Conservation (phyloP, 1,140 invertebrate genomes). For the Drosophila hydei region DNA sequence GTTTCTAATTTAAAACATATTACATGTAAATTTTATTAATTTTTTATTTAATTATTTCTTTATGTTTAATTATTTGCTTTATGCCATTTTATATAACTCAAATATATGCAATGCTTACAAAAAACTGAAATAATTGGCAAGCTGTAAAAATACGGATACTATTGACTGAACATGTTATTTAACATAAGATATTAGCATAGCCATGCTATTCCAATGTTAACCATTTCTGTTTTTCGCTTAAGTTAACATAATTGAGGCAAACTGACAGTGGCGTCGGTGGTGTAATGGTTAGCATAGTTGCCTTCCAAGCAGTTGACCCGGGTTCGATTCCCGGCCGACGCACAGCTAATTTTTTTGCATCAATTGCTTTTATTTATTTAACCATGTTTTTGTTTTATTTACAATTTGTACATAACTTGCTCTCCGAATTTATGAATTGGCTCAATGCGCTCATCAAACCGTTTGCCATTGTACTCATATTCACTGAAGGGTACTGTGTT, state of each 20-base stretch:
- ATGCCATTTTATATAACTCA: not conserved
- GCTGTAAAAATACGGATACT: not conserved
- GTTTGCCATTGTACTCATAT: constrained; percentile 85
- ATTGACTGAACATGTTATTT: not conserved
- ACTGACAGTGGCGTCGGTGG: constrained; percentile 86
- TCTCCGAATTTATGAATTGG: constrained; percentile 60
- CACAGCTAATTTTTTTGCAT: constrained; percentile 83
- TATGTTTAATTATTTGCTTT: not conserved
- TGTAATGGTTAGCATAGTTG: constrained; percentile 91
- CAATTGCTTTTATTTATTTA: not conserved
- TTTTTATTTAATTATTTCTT: not conserved
- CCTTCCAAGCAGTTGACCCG: constrained; percentile 97
- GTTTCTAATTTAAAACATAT: not conserved
- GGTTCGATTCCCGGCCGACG: constrained; percentile 97
- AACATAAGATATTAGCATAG: constrained; percentile 2
- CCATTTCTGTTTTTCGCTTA: not conserved
- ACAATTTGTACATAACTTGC: constrained; percentile 56
- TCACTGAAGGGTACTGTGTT: constrained; percentile 84
- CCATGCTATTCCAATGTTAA: not conserved
- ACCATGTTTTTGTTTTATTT: constrained; percentile 34
- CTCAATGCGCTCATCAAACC: constrained; percentile 85
- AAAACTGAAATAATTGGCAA: not conserved
- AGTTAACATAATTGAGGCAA: not conserved
- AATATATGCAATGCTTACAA: not conserved
- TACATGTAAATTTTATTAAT: not conserved